These are phyloP conservation scores for Rhagium mordax DNA, from an alignment of 2,888 invertebrate genomes.

Conservation along the genomic window DNA sequence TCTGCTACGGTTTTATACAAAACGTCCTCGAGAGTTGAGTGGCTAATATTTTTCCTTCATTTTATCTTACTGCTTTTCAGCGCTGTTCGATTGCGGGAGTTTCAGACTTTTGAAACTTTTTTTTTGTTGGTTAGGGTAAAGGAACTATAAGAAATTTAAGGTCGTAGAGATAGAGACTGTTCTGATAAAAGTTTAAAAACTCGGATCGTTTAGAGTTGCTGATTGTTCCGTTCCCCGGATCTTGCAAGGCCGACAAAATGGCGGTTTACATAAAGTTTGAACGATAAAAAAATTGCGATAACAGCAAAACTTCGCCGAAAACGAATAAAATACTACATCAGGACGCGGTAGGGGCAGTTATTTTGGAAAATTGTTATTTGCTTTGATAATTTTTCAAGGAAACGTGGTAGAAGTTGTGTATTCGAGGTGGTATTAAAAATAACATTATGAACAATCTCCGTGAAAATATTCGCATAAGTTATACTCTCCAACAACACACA, in stretches of 20 bases:
- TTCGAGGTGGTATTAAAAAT: no score
- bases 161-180: neutral
- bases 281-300: no score
- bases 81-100: neutral
- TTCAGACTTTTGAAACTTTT: neutral
- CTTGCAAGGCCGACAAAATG: neutral
- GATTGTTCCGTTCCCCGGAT: neutral
- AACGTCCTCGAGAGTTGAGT: neutral
- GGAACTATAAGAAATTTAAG: slow-evolving; percentile 4
- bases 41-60: neutral
- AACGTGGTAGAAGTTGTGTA: no score
- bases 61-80: neutral
- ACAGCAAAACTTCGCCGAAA: no score
- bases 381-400: no score
- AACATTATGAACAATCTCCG: no score
- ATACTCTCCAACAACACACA: no score
- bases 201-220: neutral
- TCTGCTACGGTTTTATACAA: neutral
- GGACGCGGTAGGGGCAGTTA: no score
- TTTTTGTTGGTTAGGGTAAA: neutral
- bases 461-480: no score
- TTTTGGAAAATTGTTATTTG: no score
- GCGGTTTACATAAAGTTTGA: neutral
- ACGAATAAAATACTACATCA: no score
- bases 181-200: neutral